Conservation (phyloP, 2,113 vertebrate species). For the Thinocorus orbignyianus region DNA sequence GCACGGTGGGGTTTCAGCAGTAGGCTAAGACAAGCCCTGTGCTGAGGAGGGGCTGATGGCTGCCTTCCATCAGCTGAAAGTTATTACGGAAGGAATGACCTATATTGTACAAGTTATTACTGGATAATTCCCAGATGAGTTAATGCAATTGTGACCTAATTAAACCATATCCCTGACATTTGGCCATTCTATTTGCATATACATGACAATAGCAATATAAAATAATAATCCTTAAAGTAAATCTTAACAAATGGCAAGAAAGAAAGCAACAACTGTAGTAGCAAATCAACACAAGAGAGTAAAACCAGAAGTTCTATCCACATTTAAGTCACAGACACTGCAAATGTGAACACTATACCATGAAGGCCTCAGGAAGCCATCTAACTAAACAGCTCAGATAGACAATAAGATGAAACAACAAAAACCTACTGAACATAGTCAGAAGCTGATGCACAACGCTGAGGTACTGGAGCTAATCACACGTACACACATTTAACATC, state of each 20-base stretch:
- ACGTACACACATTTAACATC: background rate
- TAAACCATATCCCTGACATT: background rate
- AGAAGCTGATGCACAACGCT: background rate
- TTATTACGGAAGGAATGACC: background rate
- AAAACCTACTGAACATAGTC: background rate
- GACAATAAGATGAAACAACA: background rate
- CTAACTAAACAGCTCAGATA: background rate
- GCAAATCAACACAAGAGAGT: background rate
- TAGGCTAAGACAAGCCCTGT: background rate
- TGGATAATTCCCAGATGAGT: conserved; percentile 1
- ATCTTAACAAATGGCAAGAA: background rate
- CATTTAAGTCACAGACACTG: background rate
- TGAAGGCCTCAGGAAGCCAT: background rate
- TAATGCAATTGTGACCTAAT: background rate
- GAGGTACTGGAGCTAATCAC: background rate
- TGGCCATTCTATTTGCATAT: background rate
- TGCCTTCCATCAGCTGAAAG: conserved; percentile 5
- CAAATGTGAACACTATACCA: background rate
- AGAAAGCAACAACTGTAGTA: background rate
- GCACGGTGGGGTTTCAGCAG: background rate
- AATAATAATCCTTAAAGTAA: background rate
- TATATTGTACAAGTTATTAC: background rate
- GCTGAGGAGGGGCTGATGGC: background rate
- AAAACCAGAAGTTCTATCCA: background rate
- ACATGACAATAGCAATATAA: background rate